Percentiles rank a stretch among this genome's conserved stretches.
Evolutionary conservation across 2,797 vertebrate genomes (phyloP).

Genomic region (Sternotherus odoratus): DNA sequence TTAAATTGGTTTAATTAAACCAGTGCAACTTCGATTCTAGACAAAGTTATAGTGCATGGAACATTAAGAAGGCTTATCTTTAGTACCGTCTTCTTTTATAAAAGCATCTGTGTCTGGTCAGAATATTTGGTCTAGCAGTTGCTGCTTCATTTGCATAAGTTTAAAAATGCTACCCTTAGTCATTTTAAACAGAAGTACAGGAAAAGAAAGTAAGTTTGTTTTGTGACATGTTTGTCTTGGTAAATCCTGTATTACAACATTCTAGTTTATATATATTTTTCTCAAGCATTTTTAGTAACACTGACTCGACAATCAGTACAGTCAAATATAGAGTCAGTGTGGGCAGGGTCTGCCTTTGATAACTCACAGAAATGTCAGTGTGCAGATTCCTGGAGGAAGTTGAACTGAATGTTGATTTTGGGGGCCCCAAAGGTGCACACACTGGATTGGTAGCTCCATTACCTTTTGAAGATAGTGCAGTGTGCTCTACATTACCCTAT

Average conservation of each 20-base stretch:
- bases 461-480: neutral
- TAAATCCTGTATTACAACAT: rapidly evolving
- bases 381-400: neutral
- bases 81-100: rapidly evolving
- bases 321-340: no score
- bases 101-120: neutral
- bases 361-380: neutral
- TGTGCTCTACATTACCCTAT: no score
- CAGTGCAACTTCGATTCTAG: rapidly evolving
- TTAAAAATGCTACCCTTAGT: neutral
- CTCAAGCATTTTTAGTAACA: neutral
- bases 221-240: rapidly evolving
- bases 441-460: rapidly evolving
- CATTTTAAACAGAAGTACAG: rapidly evolving
- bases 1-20: neutral
- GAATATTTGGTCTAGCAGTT: rapidly evolving
- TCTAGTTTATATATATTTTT: neutral
- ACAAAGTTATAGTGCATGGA: rapidly evolving
- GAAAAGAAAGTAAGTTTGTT: neutral
- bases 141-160: rapidly evolving
- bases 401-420: rapidly evolving
- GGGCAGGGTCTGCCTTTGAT: neutral
- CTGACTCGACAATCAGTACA: no score
- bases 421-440: rapidly evolving
- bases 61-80: rapidly evolving